These are phyloP conservation scores for Leucophora obtusa DNA, from an alignment of 2,888 invertebrate species.

Conservation along the genomic window DNA sequence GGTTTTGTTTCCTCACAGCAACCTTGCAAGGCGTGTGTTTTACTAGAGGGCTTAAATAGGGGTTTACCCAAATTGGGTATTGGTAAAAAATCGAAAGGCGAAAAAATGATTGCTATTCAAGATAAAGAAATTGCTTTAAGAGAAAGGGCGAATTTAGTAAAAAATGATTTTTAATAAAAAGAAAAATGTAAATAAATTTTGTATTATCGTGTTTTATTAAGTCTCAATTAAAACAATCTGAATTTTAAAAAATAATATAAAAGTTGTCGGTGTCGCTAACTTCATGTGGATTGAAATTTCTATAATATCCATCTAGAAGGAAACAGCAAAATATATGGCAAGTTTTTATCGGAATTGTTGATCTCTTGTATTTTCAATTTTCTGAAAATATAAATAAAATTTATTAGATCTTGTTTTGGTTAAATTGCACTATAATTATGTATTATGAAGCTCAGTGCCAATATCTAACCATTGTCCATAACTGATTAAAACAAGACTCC, in stretches of 20 bases:
- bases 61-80: constrained; percentile 95
- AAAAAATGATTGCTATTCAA: constrained; percentile 83
- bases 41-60: constrained; percentile 96
- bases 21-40: constrained; percentile 97
- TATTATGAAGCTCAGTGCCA: constrained; percentile 71
- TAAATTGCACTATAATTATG: not conserved
- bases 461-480: constrained; percentile 74
- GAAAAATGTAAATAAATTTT: constrained; percentile 9
- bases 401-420: not conserved
- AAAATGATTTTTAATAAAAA: constrained; percentile 76
- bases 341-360: too few species aligned
- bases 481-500: constrained; percentile 70
- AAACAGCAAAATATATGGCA: too few species aligned
- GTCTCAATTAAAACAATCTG: too few species aligned
- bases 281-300: too few species aligned
- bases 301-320: too few species aligned
- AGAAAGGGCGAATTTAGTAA: constrained; percentile 77
- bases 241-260: too few species aligned
- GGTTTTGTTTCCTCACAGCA: constrained; percentile 95
- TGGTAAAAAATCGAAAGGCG: constrained; percentile 90
- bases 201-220: not conserved
- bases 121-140: constrained; percentile 73
- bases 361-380: too few species aligned
- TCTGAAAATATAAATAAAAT: too few species aligned
- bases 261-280: too few species aligned